Conservation (phyloP, 1,140 invertebrate genomes). For the Oppia nitens region DNA sequence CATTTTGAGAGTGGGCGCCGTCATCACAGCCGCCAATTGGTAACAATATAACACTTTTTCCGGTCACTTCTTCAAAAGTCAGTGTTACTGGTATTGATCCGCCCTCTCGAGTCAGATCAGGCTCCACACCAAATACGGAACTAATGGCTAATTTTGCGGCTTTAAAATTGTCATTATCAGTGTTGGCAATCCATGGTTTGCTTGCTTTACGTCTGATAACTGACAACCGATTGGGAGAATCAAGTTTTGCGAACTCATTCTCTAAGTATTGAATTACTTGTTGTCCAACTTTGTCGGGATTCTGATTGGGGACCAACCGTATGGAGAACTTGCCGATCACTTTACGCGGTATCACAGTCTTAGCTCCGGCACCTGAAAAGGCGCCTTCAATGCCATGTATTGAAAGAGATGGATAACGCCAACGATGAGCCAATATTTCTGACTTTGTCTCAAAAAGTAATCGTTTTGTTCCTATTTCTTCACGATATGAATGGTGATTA, state of each 20-base stretch:
- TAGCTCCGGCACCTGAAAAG: constrained; percentile 43
- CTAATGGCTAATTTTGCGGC: constrained; percentile 55
- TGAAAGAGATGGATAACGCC: constrained; percentile 74
- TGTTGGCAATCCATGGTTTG: constrained; percentile 77
- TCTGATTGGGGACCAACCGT: constrained; percentile 49
- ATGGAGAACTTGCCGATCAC: constrained; percentile 37
- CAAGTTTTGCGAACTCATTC: constrained; percentile 24
- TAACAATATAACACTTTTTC: constrained; percentile 77
- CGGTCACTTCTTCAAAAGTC: constrained; percentile 67
- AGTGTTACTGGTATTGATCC: constrained; percentile 94
- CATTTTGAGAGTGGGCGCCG: constrained; percentile 95
- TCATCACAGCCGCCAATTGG: constrained; percentile 78
- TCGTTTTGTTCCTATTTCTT: constrained; percentile 41
- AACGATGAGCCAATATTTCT: constrained; percentile 66
- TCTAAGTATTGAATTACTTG: constrained; percentile 22
- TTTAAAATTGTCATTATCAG: constrained; percentile 72
- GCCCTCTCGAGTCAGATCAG: constrained; percentile 85
- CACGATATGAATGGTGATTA: constrained; percentile 54
- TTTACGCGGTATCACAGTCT: constrained; percentile 35
- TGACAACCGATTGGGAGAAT: constrained; percentile 29
- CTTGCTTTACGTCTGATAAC: constrained; percentile 53
- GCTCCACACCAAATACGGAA: constrained; percentile 70
- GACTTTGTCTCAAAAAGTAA: constrained; percentile 24
- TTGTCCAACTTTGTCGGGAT: constrained; percentile 21
- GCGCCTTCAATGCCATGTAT: constrained; percentile 81